These are phyloP conservation scores for Amphiprion percula DNA, from an alignment of 2,113 vertebrate species.

Conservation along the genomic window DNA sequence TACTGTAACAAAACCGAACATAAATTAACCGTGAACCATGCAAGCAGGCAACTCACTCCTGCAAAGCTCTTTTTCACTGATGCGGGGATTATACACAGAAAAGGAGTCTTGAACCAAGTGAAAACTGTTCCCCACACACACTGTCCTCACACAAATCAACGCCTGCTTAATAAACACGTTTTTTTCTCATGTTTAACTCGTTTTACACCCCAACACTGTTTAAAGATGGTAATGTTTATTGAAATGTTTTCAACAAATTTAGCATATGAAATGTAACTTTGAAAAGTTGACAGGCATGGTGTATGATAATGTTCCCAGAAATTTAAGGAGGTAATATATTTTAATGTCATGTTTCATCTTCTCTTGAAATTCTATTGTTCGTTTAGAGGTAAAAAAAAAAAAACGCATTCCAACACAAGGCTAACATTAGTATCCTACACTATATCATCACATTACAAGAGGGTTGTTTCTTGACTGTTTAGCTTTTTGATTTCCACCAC, in stretches of 20 bases:
- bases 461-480: neutral
- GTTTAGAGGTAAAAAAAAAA: conserved; percentile 13
- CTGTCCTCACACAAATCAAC: conserved; percentile 61
- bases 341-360: conserved; percentile 19
- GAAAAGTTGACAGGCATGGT: conserved; percentile 24
- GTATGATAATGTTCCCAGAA: conserved; percentile 18
- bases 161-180: conserved; percentile 55
- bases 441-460: neutral
- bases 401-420: conserved; percentile 2
- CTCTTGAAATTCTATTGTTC: neutral
- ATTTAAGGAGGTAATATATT: conserved; percentile 3
- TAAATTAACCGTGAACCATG: conserved; percentile 69
- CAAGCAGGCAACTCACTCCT: conserved; percentile 61
- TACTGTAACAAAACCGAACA: conserved; percentile 70
- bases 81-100: conserved; percentile 63
- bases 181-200: conserved; percentile 26
- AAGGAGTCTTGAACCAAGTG: conserved; percentile 38
- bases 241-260: conserved; percentile 38
- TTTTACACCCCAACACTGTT: conserved; percentile 55
- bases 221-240: conserved; percentile 58
- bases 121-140: conserved; percentile 44
- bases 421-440: neutral
- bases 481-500: conserved; percentile 2
- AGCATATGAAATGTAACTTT: conserved; percentile 28
- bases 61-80: conserved; percentile 63